Percentiles rank a stretch among this genome's conserved stretches.
Evolutionary conservation across 2,888 invertebrate species (phyloP).

Genomic region (Podotricha telesiphe): DNA sequence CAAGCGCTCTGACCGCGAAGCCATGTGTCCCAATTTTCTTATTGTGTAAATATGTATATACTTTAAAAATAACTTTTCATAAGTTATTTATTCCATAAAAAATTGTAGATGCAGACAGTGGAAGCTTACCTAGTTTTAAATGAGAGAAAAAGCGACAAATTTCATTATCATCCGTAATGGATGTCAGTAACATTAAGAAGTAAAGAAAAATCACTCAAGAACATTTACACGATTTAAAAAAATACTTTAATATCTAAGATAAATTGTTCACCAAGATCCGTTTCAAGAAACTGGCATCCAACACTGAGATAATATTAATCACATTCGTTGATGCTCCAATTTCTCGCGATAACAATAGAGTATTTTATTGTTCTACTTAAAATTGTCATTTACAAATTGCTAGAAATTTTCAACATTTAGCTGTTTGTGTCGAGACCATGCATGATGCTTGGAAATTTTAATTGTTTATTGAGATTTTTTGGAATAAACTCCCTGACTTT

Average conservation of each 20-base stretch:
- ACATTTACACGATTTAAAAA: background rate
- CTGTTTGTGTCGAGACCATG: background rate
- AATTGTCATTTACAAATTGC: slow-evolving; percentile 49
- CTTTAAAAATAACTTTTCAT: no score
- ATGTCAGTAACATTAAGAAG: no score
- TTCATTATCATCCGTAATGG: background rate
- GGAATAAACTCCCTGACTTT: no score
- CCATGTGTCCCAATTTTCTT: no score
- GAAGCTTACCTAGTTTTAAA: no score
- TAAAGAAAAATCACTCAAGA: slow-evolving; percentile 1
- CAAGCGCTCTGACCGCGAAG: no score
- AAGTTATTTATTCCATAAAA: no score
- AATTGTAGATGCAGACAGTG: no score
- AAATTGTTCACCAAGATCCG: slow-evolving; percentile 3
- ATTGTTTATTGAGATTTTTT: background rate
- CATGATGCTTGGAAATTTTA: background rate
- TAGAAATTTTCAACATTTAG: slow-evolving; percentile 2
- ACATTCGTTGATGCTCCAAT: slow-evolving; percentile 52
- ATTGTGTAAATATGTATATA: no score
- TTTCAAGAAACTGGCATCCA: slow-evolving; percentile 24
- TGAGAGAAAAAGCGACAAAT: background rate
- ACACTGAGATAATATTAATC: slow-evolving; percentile 46
- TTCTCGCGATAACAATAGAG: slow-evolving; percentile 50
- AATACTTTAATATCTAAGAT: slow-evolving; percentile 20
- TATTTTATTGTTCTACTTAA: slow-evolving; percentile 51